These are phyloP conservation scores for Deilephila porcellus DNA, from an alignment of 2,888 invertebrate genomes.

Conservation along the genomic window DNA sequence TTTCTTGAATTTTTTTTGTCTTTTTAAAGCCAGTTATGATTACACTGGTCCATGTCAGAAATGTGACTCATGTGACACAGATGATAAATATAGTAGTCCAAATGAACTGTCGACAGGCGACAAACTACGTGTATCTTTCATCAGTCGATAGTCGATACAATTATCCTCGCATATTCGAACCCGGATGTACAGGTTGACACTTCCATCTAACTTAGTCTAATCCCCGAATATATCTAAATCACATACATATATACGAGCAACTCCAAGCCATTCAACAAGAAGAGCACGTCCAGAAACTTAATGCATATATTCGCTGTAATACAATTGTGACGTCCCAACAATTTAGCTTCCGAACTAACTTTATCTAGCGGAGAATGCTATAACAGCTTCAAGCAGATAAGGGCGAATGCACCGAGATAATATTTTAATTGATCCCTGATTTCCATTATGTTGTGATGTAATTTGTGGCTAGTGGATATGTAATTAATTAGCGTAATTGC, in stretches of 20 bases:
- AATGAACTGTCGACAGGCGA: too few relatives aligned
- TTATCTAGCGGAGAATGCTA: constrained; percentile 5
- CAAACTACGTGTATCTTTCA: too few relatives aligned
- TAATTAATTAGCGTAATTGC: background rate
- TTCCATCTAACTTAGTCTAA: background rate
- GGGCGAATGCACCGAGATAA: background rate
- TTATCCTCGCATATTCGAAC: too few relatives aligned
- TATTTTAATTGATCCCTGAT: constrained; percentile 5
- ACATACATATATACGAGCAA: background rate
- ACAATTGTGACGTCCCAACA: constrained; percentile 10
- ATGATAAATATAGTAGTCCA: too few relatives aligned
- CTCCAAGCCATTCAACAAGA: background rate
- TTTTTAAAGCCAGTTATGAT: too few relatives aligned
- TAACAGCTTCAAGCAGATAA: background rate
- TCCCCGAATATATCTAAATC: background rate
- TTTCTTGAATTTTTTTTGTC: too few relatives aligned
- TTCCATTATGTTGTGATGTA: background rate
- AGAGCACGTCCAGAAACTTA: background rate
- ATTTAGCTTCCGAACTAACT: constrained; percentile 20
- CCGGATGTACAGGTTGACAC: too few relatives aligned
- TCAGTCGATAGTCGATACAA: too few relatives aligned
- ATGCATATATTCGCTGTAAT: constrained; percentile 20
- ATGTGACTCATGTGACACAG: too few relatives aligned
- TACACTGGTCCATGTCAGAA: too few relatives aligned
- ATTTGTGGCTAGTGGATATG: background rate